Conservation (phyloP, 2,113 vertebrate genomes). For the Zosterops pallidus region DNA sequence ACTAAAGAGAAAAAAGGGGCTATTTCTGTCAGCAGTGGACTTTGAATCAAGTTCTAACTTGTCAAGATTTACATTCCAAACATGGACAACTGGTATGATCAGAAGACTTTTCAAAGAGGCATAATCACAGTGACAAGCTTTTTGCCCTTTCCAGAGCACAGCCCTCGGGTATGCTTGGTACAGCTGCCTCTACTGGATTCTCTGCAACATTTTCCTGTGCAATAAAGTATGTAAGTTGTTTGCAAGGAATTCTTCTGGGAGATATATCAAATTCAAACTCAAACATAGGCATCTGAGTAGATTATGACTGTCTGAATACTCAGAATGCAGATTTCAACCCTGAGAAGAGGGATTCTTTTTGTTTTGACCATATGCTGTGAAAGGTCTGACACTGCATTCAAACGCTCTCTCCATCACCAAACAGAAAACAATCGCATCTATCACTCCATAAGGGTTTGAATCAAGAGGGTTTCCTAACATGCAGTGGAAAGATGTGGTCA, state of each 20-base stretch:
- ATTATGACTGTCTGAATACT: not conserved
- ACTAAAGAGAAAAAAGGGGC: not conserved
- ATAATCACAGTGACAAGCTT: not conserved
- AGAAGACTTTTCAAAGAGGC: not conserved
- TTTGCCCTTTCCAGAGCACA: not conserved
- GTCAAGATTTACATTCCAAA: not conserved
- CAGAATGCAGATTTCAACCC: conserved; percentile 12
- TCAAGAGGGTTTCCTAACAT: not conserved
- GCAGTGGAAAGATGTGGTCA: not conserved
- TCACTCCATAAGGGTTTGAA: not conserved
- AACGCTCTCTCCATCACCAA: not conserved
- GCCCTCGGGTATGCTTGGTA: not conserved
- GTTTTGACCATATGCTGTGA: not conserved
- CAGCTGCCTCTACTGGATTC: not conserved
- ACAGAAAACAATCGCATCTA: not conserved
- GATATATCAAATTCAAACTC: not conserved
- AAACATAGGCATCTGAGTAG: not conserved
- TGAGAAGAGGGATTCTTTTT: not conserved
- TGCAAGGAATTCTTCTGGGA: not conserved
- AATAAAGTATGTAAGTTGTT: not conserved
- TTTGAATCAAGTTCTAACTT: not conserved
- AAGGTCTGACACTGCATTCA: not conserved
- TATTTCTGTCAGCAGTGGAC: not conserved
- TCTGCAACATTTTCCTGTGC: not conserved
- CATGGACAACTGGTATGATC: not conserved